These are phyloP conservation scores for Dascyllus trimaculatus DNA, from an alignment of 2,113 vertebrate species.

Conservation along the genomic window DNA sequence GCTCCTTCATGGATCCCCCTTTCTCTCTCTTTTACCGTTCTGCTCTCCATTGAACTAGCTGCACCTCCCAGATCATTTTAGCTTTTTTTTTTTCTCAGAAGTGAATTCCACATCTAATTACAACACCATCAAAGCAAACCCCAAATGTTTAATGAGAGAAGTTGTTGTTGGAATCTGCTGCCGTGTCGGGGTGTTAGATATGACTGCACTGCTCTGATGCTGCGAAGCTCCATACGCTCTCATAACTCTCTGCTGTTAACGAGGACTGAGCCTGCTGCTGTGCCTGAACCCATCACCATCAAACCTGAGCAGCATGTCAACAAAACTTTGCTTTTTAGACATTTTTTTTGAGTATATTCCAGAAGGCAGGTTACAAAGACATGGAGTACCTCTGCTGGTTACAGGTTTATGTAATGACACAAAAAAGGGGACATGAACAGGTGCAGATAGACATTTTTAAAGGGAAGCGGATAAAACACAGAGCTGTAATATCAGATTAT, in stretches of 20 bases:
- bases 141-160: slow-evolving; percentile 27
- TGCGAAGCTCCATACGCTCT: slow-evolving; percentile 37
- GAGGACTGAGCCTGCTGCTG: slow-evolving; percentile 29
- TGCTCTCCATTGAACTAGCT: slow-evolving; percentile 43
- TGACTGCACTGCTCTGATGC: slow-evolving; percentile 31
- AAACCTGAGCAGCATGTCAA: slow-evolving; percentile 26
- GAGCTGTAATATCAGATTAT: too few relatives aligned
- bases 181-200: slow-evolving; percentile 20
- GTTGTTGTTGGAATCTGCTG: slow-evolving; percentile 27
- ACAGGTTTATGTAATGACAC: neutral
- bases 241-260: slow-evolving; percentile 25
- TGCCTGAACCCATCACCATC: slow-evolving; percentile 53
- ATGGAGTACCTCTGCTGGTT: neutral
- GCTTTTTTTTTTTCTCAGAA: slow-evolving; percentile 14
- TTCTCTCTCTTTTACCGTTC: slow-evolving; percentile 19
- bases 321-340: slow-evolving; percentile 5
- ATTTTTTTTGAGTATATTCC: neutral
- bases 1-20: slow-evolving; percentile 18
- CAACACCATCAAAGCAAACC: slow-evolving; percentile 25
- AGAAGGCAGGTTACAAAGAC: neutral
- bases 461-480: too few relatives aligned
- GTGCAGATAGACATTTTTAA: too few relatives aligned
- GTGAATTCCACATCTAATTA: slow-evolving; percentile 44
- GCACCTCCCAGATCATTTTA: slow-evolving; percentile 53
- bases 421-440: neutral